These are phyloP conservation scores for Schrankia costaestrigalis DNA, from an alignment of 2,888 invertebrate genomes.

Conservation along the genomic window DNA sequence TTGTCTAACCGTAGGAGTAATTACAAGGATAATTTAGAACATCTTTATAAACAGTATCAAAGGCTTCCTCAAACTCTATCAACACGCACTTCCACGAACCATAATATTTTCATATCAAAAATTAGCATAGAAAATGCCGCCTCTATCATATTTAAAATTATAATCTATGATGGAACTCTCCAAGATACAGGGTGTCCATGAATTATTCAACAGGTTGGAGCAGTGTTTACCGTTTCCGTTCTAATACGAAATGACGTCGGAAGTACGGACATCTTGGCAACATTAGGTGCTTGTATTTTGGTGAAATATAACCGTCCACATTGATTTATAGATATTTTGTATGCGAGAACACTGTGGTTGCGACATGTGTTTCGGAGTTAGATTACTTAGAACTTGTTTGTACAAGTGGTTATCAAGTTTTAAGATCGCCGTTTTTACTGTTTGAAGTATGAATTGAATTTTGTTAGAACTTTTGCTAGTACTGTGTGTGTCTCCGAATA, in stretches of 20 bases:
- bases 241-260: constrained; percentile 23
- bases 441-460: no score
- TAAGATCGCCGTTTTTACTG: no score
- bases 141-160: constrained; percentile 27
- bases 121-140: constrained; percentile 3
- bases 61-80: no score
- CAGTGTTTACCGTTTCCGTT: constrained; percentile 35
- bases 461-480: no score
- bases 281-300: constrained; percentile 21
- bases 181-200: constrained; percentile 32
- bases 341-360: constrained; percentile 6
- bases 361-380: not conserved
- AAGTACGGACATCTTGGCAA: constrained; percentile 34
- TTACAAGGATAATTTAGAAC: no score
- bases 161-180: constrained; percentile 27
- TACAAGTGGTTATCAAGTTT: no score
- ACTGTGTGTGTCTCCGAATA: no score
- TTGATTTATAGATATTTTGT: constrained; percentile 24
- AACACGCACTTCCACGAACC: no score
- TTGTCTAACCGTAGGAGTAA: no score
- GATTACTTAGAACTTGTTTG: no score
- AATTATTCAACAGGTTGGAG: constrained; percentile 37
- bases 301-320: constrained; percentile 22
- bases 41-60: no score
- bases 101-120: constrained; percentile 1